Conservation (phyloP, 2,113 vertebrate species). For the Struthidea cinerea region DNA sequence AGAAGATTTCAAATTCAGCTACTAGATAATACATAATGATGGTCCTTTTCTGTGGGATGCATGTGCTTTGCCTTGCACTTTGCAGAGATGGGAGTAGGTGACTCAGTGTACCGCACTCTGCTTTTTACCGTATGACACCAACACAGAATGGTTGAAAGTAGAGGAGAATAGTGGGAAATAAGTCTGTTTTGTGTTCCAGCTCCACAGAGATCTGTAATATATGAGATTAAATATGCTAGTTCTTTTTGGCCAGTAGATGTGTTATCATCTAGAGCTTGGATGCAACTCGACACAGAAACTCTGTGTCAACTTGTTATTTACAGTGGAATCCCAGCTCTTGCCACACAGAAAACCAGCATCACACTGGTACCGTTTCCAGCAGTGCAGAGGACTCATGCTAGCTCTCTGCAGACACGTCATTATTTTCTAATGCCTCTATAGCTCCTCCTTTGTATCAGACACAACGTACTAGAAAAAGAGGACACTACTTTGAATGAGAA, state of each 20-base stretch:
- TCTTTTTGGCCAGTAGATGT: not conserved
- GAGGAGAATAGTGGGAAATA: not conserved
- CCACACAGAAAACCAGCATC: not conserved
- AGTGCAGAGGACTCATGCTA: not conserved
- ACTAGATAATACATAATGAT: not conserved
- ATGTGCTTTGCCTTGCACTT: not conserved
- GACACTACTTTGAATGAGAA: not conserved
- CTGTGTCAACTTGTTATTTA: not conserved
- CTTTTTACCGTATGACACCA: not conserved
- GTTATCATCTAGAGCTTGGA: not conserved
- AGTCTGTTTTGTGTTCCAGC: not conserved
- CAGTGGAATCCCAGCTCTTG: not conserved
- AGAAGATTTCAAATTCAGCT: not conserved
- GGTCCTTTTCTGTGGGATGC: not conserved
- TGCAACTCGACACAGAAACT: not conserved
- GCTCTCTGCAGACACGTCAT: not conserved
- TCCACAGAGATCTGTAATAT: not conserved
- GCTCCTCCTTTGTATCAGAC: not conserved
- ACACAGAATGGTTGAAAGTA: not conserved
- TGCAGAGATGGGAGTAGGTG: not conserved
- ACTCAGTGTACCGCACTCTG: not conserved
- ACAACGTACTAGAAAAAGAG: not conserved
- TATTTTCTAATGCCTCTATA: not conserved
- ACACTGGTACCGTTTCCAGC: not conserved
- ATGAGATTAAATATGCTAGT: not conserved